These are phyloP conservation scores for Hemicrepidius hirtus DNA, from an alignment of 2,888 invertebrate genomes.

Conservation along the genomic window DNA sequence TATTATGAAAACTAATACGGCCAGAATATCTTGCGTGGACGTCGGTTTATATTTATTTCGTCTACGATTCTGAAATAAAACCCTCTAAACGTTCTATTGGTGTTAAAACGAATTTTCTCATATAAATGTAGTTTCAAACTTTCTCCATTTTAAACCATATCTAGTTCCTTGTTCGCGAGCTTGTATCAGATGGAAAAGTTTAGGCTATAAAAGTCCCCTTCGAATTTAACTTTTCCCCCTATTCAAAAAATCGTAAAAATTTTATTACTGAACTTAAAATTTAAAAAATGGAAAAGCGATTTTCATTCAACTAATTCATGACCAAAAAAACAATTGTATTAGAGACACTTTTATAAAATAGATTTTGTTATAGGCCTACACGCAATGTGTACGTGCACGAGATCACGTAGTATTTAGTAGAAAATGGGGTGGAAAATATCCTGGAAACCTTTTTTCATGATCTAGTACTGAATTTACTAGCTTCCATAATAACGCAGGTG, in stretches of 20 bases:
- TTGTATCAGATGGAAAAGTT: slow-evolving; percentile 3
- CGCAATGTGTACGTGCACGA: too few relatives aligned
- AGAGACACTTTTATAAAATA: too few relatives aligned
- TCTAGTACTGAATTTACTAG: too few relatives aligned
- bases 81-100: background rate
- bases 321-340: background rate
- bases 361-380: too few relatives aligned
- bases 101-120: background rate
- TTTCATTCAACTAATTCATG: background rate
- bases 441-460: too few relatives aligned
- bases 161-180: background rate
- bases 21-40: slow-evolving; percentile 45
- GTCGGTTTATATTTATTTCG: slow-evolving; percentile 9
- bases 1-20: slow-evolving; percentile 46
- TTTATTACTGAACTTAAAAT: background rate
- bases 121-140: background rate
- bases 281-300: background rate
- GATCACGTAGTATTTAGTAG: too few relatives aligned
- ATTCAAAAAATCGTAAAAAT: background rate
- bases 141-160: slow-evolving; percentile 6
- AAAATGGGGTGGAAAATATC: too few relatives aligned
- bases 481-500: too few relatives aligned
- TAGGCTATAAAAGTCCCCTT: background rate
- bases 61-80: background rate
- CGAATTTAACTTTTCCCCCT: background rate